Evolutionary conservation across 92 coral and sea anemone species (phyloP).

Genomic region (Epizoanthus fatuus): DNA sequence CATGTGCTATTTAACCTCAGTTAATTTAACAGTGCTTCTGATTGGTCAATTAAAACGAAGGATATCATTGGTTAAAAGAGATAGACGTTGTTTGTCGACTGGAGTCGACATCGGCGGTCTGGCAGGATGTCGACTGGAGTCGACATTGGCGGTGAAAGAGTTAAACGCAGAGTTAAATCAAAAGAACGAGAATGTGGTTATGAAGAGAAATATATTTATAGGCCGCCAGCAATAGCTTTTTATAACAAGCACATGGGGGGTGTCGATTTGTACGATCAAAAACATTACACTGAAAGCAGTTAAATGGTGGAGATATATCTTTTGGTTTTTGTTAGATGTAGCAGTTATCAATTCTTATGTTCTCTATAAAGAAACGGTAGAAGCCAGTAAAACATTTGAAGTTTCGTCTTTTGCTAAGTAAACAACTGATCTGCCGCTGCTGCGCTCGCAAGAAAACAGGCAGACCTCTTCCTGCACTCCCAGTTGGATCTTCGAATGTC

Average conservation of each 20-base stretch:
- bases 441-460: too few relatives aligned
- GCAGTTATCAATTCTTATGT: constrained; percentile 21
- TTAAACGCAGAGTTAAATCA: constrained; percentile 37
- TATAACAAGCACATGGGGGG: too few relatives aligned
- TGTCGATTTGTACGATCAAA: background rate
- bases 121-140: constrained; percentile 29
- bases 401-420: too few relatives aligned
- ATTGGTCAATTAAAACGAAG: constrained; percentile 59
- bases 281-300: constrained; percentile 13
- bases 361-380: constrained; percentile 19
- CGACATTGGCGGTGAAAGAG: constrained; percentile 50
- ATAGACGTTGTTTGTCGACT: constrained; percentile 45
- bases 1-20: constrained; percentile 18
- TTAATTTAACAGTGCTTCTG: constrained; percentile 9
- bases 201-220: constrained; percentile 33
- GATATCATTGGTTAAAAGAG: constrained; percentile 40
- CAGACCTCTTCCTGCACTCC: too few relatives aligned
- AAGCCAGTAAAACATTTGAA: background rate
- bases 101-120: constrained; percentile 42
- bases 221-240: background rate
- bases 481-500: too few relatives aligned
- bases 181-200: constrained; percentile 12
- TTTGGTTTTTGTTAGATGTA: constrained; percentile 17
- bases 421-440: too few relatives aligned
- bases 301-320: constrained; percentile 29